Base-by-base conservation (phyloP, 2,888 invertebrate genomes). In the Eucera pruinosa region DNA sequence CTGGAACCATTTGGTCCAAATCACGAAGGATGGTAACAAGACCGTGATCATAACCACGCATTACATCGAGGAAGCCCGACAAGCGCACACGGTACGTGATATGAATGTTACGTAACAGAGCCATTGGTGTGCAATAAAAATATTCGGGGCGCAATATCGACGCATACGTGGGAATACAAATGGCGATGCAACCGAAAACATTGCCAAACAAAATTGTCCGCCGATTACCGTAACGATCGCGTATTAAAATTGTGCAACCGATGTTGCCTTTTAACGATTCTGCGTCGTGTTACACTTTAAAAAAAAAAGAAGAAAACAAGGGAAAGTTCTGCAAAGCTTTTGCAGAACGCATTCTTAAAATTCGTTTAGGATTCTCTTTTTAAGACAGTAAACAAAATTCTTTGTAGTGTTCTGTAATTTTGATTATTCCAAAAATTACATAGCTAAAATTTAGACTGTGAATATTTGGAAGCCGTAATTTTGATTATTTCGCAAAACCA, bases 61-160 rank as follows among this genome's bases (percentile, higher is more conserved):
- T 95, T 98, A 98, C 90, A 98, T 98, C 78, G 98, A 98, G 92
- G 98, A 98, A 93, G 98, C 98, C 23, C 93, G 97, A 85, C 97
- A 97, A 93, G 97, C 97, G 77, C 97, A 97, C 91, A 95, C 96
- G 90, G 97, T 97, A 93, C 18, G 66, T 95, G 18, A 9, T 5
- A 33, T 33, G 13, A 23, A 41, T 33, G 1, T 65, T 66, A 43
- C 39, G 57, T 39, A 76, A 61, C 13, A 6, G 6, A 6, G 27
- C 25, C 25, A 18, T 11, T 48, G 11, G 5, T 20, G 11, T 43
- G 41, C 25, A 48, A 47, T 15, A 43, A 58, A 47, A 60, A 36
- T 75, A 73, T 75, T 75, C 73, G 64, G 65, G 45, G n/a, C 47
- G 13, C 58, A 25, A 39, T 75, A 41, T 72, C 58, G 64, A 2